phyloP scores from a whole-genome alignment of 2,888 invertebrate genomes.

The Melinaea marsaeus region DNA sequence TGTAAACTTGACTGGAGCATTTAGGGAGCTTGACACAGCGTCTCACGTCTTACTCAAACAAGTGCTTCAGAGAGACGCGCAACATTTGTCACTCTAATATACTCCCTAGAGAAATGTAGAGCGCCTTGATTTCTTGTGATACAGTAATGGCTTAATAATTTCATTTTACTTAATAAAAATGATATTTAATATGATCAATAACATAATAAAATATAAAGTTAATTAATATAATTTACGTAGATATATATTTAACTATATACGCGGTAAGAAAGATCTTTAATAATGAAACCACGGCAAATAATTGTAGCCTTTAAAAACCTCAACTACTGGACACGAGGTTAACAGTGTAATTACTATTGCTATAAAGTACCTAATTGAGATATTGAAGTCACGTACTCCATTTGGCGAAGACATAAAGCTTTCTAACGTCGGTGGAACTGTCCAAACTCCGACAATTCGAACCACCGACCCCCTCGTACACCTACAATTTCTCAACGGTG shows the following conservation, averaged over 20 bases:
- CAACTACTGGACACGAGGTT: slow-evolving; percentile 12
- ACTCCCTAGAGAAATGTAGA: neutral
- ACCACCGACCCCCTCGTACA: slow-evolving; percentile 35
- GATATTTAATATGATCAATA: neutral
- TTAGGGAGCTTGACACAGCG: neutral
- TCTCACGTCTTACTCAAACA: slow-evolving; percentile 2
- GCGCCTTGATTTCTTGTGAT: neutral
- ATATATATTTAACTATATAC: too few relatives aligned
- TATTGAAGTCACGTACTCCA: slow-evolving; percentile 60
- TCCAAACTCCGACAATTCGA: slow-evolving; percentile 61
- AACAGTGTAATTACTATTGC: slow-evolving; percentile 33
- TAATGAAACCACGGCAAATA: too few relatives aligned
- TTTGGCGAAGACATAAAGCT: slow-evolving; percentile 62
- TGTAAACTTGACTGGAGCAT: neutral
- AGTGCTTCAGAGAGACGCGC: neutral
- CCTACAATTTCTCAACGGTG: slow-evolving; percentile 26
- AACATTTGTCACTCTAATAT: slow-evolving; percentile 1
- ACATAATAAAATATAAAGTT: too few relatives aligned
- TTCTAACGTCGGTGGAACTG: slow-evolving; percentile 62
- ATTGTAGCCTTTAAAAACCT: neutral
- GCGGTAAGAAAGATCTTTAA: too few relatives aligned
- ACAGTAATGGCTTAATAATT: neutral
- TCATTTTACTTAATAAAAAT: neutral
- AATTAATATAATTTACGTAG: too few relatives aligned
- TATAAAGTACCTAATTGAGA: slow-evolving; percentile 49